Conservation (phyloP, 2,113 vertebrate genomes). For the Micronisus gabar region DNA sequence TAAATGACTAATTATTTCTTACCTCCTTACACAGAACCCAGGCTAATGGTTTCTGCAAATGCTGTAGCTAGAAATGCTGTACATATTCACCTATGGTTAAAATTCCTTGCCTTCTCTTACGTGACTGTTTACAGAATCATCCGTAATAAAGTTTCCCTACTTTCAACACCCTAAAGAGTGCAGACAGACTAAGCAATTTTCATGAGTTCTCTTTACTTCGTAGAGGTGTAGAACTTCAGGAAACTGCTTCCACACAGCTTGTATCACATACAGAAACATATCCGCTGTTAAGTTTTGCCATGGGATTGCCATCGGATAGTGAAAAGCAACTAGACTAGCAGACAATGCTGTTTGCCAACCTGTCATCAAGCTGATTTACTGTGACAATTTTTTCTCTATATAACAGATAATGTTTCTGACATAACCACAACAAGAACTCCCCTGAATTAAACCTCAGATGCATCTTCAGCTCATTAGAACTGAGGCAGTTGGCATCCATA, state of each 20-base stretch:
- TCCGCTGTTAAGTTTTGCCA: not conserved
- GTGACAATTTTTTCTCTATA: not conserved
- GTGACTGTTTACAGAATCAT: not conserved
- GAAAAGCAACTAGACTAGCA: not conserved
- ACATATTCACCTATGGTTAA: not conserved
- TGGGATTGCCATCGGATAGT: not conserved
- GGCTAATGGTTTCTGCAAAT: not conserved
- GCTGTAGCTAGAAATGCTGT: not conserved
- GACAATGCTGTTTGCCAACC: not conserved
- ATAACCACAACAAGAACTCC: conserved; percentile 22
- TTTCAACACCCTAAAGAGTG: not conserved
- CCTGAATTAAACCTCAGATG: not conserved
- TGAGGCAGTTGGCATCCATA: conserved; percentile 2
- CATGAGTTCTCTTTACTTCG: not conserved
- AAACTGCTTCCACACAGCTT: not conserved
- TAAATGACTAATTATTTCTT: not conserved
- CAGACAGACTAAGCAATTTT: not conserved
- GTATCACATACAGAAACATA: not conserved
- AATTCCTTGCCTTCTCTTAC: not conserved
- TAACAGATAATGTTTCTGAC: not conserved
- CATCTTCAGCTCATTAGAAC: conserved; percentile 7
- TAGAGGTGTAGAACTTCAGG: not conserved
- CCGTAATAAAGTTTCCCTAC: not conserved
- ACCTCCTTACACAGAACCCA: not conserved
- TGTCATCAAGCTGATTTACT: not conserved